phyloP scores from a whole-genome alignment of 2,113 vertebrate species.

The Nanorana parkeri region DNA sequence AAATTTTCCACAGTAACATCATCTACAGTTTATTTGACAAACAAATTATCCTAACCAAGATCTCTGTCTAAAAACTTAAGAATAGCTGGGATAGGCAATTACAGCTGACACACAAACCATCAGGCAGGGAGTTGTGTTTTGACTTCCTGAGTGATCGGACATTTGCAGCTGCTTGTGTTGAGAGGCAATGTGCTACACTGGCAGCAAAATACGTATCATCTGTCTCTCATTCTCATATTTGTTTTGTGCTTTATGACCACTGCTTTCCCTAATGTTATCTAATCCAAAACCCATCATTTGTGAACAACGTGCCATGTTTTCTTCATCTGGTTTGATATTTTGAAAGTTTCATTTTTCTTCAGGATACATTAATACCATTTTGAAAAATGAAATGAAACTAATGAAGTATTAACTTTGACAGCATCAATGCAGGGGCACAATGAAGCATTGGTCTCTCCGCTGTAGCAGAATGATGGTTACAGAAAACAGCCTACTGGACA shows the following conservation, averaged over 20 bases:
- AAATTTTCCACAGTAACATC: constrained; percentile 9
- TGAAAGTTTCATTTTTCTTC: background rate
- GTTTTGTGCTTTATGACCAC: background rate
- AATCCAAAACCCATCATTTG: background rate
- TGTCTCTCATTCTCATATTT: background rate
- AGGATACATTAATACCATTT: background rate
- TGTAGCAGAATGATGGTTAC: no score
- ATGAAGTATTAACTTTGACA: no score
- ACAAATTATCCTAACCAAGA: constrained; percentile 24
- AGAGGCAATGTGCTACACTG: background rate
- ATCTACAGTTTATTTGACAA: constrained; percentile 26
- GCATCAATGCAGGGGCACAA: no score
- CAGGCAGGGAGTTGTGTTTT: background rate
- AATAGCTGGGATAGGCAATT: constrained; percentile 23
- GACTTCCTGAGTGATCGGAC: background rate
- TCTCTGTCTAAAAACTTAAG: constrained; percentile 9
- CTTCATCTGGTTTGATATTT: background rate
- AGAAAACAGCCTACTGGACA: no score
- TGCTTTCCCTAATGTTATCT: background rate
- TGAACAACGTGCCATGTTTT: background rate
- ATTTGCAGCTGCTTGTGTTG: background rate
- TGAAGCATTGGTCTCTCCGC: no score
- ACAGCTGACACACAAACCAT: constrained; percentile 17
- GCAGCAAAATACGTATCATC: constrained; percentile 6
- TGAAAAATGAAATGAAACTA: background rate